phyloP scores from a whole-genome alignment of 2,797 vertebrate genomes.

The Platyrinchus mystaceus region DNA sequence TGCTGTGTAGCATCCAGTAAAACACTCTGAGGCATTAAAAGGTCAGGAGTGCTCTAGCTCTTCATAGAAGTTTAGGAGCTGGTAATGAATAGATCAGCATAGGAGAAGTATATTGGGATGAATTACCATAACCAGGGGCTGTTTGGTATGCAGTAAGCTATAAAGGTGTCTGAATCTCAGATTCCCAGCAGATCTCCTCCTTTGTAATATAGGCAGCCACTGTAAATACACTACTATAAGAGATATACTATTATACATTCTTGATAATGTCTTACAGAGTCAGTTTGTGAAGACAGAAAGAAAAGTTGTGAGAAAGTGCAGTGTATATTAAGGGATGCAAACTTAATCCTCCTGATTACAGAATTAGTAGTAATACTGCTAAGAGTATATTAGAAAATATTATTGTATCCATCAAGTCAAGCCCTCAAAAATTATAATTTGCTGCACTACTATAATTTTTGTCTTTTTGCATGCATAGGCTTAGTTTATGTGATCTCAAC shows the following conservation, averaged over 20 bases:
- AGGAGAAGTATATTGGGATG: neutral
- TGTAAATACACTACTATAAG: neutral
- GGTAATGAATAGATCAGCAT: neutral
- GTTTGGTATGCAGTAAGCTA: neutral
- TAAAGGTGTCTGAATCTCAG: neutral
- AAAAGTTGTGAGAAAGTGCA: neutral
- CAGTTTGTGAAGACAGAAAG: neutral
- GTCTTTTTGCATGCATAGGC: accelerated
- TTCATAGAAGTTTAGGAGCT: neutral
- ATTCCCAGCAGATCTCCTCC: neutral
- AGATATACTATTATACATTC: neutral
- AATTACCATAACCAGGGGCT: neutral
- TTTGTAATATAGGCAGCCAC: neutral
- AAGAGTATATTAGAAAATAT: neutral
- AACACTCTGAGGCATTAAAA: neutral
- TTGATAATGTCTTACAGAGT: neutral
- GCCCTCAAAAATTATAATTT: neutral
- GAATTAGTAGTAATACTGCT: neutral
- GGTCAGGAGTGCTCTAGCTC: neutral
- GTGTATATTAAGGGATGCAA: neutral
- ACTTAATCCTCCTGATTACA: neutral
- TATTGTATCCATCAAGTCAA: neutral
- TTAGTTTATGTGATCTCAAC: neutral
- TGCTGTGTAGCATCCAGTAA: accelerated
- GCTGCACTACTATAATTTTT: neutral